A percentile compares a stretch with the other conserved stretches of the same genome.
Conservation (phyloP, 2,888 invertebrate genomes). For the Hydrotaea diabolus region DNA sequence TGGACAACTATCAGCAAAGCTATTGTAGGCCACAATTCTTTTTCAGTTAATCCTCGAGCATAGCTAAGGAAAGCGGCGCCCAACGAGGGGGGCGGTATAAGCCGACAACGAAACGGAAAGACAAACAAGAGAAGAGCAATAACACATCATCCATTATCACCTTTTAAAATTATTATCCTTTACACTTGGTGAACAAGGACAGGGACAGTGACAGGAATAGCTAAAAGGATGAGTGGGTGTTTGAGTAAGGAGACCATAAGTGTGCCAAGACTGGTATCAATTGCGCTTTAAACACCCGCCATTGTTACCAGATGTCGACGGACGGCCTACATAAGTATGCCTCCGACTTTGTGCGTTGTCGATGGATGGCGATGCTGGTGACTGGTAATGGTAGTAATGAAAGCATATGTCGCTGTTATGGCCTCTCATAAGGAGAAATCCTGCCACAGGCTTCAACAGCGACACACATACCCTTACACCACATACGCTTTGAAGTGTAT, state of each 20-base stretch:
- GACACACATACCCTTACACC: too few species aligned
- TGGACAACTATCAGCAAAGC: neutral
- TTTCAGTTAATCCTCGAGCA: neutral
- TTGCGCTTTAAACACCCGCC: constrained; percentile 10
- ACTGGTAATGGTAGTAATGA: neutral
- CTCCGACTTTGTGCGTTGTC: neutral
- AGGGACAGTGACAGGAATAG: too few species aligned
- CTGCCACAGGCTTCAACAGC: neutral
- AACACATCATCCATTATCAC: constrained; percentile 20
- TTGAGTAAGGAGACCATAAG: neutral
- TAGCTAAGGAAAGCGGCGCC: neutral
- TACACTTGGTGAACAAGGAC: neutral
- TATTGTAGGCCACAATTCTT: neutral
- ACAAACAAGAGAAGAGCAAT: neutral
- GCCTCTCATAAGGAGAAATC: neutral
- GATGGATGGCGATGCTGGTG: neutral
- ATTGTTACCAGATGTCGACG: neutral
- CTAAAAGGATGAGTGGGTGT: neutral
- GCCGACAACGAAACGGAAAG: neutral
- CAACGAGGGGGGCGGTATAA: neutral
- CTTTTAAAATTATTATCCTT: constrained; percentile 27
- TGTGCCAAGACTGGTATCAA: neutral
- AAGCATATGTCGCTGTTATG: constrained; percentile 12
- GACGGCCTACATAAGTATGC: neutral
- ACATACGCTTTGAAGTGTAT: too few species aligned